Evolutionary conservation across 2,888 invertebrate genomes (phyloP).

Genomic region (Schizotus pectinicornis): DNA sequence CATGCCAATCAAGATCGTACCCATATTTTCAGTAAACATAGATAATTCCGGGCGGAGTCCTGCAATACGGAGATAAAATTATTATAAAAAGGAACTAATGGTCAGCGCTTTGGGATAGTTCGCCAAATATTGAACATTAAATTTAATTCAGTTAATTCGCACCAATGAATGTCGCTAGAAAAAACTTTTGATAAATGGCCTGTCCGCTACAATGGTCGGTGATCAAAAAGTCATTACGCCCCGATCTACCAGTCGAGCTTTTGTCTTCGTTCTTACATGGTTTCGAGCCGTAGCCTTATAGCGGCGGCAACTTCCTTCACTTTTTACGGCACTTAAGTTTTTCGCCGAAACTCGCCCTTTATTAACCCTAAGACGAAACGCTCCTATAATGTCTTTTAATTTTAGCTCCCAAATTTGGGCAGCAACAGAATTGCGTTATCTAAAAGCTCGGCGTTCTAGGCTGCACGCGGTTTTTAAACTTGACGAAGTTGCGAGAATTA

Average conservation of each 20-base stretch:
- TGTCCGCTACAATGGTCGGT: constrained; percentile 48
- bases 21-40: too few species aligned
- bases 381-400: neutral
- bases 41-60: too few species aligned
- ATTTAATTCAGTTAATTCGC: constrained; percentile 26
- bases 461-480: neutral
- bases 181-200: constrained; percentile 48
- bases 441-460: neutral
- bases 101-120: too few species aligned
- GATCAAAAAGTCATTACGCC: constrained; percentile 53
- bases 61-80: too few species aligned
- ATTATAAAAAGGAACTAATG: too few species aligned
- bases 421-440: neutral
- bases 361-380: constrained; percentile 5
- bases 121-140: constrained; percentile 5
- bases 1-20: too few species aligned
- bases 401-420: neutral
- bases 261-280: constrained; percentile 41
- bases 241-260: constrained; percentile 36
- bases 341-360: neutral
- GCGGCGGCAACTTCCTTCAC: constrained; percentile 12
- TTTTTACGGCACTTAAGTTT: constrained; percentile 10
- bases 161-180: constrained; percentile 30
- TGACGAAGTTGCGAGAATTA: too few species aligned
- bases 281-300: constrained; percentile 20